Evolutionary conservation across 2,888 invertebrate genomes (phyloP), one percentile per base, ranked within the genome.

Genomic region (Nomada fabriciana): DNA sequence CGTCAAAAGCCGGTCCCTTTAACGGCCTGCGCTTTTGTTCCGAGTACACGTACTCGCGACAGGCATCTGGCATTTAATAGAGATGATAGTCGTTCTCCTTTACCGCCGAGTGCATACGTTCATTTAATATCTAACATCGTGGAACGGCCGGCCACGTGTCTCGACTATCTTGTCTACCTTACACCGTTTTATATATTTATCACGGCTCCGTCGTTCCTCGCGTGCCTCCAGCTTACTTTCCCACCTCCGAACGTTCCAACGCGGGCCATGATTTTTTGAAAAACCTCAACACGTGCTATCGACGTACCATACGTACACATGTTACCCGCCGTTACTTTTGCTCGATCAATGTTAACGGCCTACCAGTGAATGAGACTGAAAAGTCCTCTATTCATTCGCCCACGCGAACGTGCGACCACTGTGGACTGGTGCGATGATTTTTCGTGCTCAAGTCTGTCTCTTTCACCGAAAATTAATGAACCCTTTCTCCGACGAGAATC

Each of bases 1-100:
- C 64, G 83, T 83, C 83, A 83, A 78, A 83, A 79, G 64, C 53
- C 53, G 47, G 69, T 36, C 79, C 76, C 83, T 83, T 84, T 70
- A 55, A 61, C 74, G 79, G 67, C 50, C 55, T 11, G 71, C 60
- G 68, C 83, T 83, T 83, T 83, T 84, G 60, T 79, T 70, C 83
- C 70, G 71, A 61, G 67, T 47, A 57, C 82, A 15, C 42, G 65
- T 63, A 60, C 23, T 20, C 69, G 72, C 53, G 72, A 64, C 53
- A 72, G 60, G 76, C 65, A 71, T 80, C 80, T 80, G 71, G 71
- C 80, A 67, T 80, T 80, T 70, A 83, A 78, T 64, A 65, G 79
- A 69, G 76, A 69, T 70, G 76, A 74, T 76, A 36, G 69, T 55
- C 79, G 83, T 65, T 73, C 73, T 59, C 73, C 67, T 76, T 69